phyloP scores from a whole-genome alignment of 2,797 vertebrate species.

The Leptatherina wallacei region DNA sequence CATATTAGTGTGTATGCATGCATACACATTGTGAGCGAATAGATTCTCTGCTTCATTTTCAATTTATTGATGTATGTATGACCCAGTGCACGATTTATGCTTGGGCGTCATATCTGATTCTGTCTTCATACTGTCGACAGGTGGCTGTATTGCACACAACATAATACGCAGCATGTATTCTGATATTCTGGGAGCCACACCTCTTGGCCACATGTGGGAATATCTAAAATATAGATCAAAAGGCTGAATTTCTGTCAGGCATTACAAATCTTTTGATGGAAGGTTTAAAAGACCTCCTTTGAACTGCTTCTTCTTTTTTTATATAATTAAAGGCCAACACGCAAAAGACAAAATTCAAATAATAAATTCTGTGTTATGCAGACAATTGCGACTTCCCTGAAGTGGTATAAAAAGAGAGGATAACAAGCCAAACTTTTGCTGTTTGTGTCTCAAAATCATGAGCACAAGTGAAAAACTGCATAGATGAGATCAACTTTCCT shows the following conservation, averaged over 20 bases:
- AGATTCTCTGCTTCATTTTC: constrained; percentile 28
- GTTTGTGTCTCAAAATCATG: constrained; percentile 5
- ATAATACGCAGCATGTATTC: constrained; percentile 28
- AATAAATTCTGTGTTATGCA: constrained; percentile 62
- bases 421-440: constrained; percentile 40
- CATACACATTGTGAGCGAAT: constrained; percentile 23
- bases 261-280: constrained; percentile 76
- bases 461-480: constrained; percentile 22
- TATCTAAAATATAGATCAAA: constrained; percentile 75
- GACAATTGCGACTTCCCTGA: constrained; percentile 26
- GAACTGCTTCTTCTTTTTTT: constrained; percentile 54
- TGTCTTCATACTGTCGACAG: constrained; percentile 30
- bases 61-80: constrained; percentile 45
- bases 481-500: not conserved
- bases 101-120: constrained; percentile 46
- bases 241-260: constrained; percentile 58
- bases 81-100: constrained; percentile 20
- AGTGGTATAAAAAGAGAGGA: constrained; percentile 31
- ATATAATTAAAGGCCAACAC: constrained; percentile 73
- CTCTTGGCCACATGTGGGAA: constrained; percentile 54
- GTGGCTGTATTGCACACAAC: constrained; percentile 12
- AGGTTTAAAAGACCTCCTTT: constrained; percentile 59
- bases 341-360: constrained; percentile 56
- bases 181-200: constrained; percentile 46
- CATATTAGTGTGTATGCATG: constrained; percentile 26